Percentiles rank a stretch among this genome's conserved stretches.
phyloP scores from a whole-genome alignment of 2,797 vertebrate genomes.

The Varecia variegata region DNA sequence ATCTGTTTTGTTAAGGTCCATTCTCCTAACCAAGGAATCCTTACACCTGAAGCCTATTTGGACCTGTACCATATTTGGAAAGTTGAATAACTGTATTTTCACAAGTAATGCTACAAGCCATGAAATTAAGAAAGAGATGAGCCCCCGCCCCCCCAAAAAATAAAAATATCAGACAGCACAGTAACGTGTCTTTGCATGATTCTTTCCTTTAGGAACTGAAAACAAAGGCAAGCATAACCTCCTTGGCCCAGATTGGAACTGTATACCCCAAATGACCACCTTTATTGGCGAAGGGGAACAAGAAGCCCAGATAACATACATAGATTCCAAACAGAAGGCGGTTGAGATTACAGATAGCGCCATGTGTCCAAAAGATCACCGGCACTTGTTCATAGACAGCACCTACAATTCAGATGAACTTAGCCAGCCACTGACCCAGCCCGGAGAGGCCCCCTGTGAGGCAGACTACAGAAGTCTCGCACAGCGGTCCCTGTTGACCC shows the following conservation, averaged over 20 bases:
- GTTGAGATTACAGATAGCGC: conserved; percentile 87
- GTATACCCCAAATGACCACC: conserved; percentile 91
- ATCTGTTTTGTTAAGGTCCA: conserved; percentile 4
- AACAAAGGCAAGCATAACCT: conserved; percentile 90
- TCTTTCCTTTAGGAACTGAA: conserved; percentile 87
- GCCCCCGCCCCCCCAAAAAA: background rate
- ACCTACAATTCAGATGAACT: conserved; percentile 87
- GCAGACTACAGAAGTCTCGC: conserved; percentile 87
- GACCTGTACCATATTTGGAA: background rate
- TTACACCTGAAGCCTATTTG: background rate
- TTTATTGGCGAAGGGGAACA: conserved; percentile 90
- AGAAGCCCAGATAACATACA: conserved; percentile 88
- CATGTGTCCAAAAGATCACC: conserved; percentile 90
- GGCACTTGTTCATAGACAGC: conserved; percentile 91
- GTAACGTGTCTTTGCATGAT: conserved; percentile 64
- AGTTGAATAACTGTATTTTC: background rate
- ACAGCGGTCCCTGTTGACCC: conserved; percentile 88
- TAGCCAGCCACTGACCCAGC: conserved; percentile 87
- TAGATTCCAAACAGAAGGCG: conserved; percentile 90
- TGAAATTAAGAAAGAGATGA: conserved; percentile 4
- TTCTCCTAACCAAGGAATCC: conserved; percentile 48
- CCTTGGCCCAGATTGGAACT: conserved; percentile 92
- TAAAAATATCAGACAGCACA: background rate
- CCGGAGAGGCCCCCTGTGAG: conserved; percentile 87
- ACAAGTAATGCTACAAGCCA: background rate